Percentiles rank a stretch among this genome's conserved stretches.
These are phyloP conservation scores for Manis javanica DNA, from an alignment of 2,797 vertebrate species.

Conservation along the genomic window DNA sequence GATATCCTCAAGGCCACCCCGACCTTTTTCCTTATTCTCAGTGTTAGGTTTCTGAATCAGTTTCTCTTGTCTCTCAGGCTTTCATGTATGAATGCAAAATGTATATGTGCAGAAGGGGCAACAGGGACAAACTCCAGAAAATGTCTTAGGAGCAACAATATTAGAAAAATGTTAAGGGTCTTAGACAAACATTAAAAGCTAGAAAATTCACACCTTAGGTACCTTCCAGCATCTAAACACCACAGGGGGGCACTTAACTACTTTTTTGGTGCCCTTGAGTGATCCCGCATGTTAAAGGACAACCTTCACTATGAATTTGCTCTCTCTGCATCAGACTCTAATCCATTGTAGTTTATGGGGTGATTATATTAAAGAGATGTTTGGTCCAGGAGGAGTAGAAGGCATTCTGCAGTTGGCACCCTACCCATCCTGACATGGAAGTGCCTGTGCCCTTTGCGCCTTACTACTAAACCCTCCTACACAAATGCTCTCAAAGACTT, in stretches of 20 bases:
- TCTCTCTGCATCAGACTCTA: slow-evolving; percentile 47
- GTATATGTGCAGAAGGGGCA: background rate
- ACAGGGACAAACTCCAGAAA: slow-evolving; percentile 53
- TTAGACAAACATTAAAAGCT: slow-evolving; percentile 62
- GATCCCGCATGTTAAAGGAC: slow-evolving; percentile 49
- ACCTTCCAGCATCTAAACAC: slow-evolving; percentile 62
- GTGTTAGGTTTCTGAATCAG: slow-evolving; percentile 49
- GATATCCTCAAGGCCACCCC: background rate
- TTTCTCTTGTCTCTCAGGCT: slow-evolving; percentile 48
- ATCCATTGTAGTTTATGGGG: slow-evolving; percentile 50
- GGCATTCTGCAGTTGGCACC: slow-evolving; percentile 52
- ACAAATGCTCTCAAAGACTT: slow-evolving; percentile 25
- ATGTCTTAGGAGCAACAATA: slow-evolving; percentile 50
- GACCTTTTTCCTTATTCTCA: background rate
- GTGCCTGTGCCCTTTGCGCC: slow-evolving; percentile 36
- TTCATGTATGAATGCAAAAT: slow-evolving; percentile 55
- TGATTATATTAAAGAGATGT: slow-evolving; percentile 74
- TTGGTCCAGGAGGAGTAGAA: slow-evolving; percentile 53
- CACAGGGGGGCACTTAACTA: slow-evolving; percentile 41
- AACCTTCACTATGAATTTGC: slow-evolving; percentile 70
- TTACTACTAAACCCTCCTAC: background rate
- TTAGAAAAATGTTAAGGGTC: slow-evolving; percentile 69
- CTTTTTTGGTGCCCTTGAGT: slow-evolving; percentile 61
- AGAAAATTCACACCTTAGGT: slow-evolving; percentile 63
- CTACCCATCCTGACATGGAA: background rate